phyloP scores from a whole-genome alignment of 2,797 vertebrate species.

The Philypnodon macrostomus region DNA sequence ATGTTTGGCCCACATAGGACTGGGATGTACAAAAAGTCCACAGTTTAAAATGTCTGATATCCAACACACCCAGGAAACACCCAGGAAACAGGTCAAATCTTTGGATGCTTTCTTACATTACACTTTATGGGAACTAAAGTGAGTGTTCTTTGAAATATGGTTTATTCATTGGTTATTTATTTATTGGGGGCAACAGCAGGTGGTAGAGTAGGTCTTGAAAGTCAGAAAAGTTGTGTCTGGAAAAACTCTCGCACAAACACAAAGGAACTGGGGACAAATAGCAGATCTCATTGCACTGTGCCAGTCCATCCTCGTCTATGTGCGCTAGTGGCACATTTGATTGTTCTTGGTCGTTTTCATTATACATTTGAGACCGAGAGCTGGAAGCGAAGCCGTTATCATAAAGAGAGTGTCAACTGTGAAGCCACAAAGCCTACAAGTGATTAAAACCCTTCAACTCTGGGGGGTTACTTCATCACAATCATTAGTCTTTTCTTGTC shows the following conservation, averaged over 20 bases:
- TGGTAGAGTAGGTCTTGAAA: too few relatives aligned
- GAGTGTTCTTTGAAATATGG: too few relatives aligned
- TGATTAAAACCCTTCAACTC: constrained; percentile 75
- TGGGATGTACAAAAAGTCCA: not conserved
- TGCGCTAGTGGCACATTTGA: constrained; percentile 63
- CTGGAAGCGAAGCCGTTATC: constrained; percentile 58
- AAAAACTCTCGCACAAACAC: constrained; percentile 1
- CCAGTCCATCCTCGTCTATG: constrained; percentile 53
- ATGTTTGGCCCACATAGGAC: not conserved
- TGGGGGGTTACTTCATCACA: constrained; percentile 68
- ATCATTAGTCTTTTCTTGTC: constrained; percentile 70
- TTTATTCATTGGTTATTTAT: too few relatives aligned
- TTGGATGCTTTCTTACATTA: too few relatives aligned
- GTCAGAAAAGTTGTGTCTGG: too few relatives aligned
- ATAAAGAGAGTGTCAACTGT: constrained; percentile 64
- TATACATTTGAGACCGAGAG: constrained; percentile 38
- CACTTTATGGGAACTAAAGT: too few relatives aligned
- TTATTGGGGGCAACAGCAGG: too few relatives aligned
- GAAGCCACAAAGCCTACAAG: constrained; percentile 70
- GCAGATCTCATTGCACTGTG: constrained; percentile 48
- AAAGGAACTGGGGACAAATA: constrained; percentile 40
- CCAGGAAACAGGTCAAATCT: too few relatives aligned
- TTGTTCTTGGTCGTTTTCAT: constrained; percentile 40
- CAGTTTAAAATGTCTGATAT: too few relatives aligned
- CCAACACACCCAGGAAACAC: too few relatives aligned